Base-by-base conservation (phyloP, 2,888 invertebrate species). In the Rhamnusium bicolor region DNA sequence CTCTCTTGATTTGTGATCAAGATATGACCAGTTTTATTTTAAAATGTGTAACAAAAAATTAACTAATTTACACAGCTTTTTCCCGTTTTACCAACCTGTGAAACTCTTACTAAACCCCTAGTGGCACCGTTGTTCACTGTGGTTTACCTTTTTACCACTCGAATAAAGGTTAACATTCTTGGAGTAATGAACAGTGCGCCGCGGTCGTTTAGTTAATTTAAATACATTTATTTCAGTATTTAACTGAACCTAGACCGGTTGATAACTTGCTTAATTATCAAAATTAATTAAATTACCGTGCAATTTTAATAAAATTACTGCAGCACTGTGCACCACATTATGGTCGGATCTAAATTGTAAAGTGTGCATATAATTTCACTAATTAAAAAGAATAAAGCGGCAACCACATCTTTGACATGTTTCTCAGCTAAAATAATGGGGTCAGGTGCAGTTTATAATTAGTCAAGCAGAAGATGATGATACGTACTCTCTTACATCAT, bases 71-170 rank as follows among this genome's bases (percentile, higher is more conserved):
- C 24, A 24, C 40, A 10, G 3, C n/a, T 1, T 40, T 2, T 1
- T 14, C 40, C 40, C n/a, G 16, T 21, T 1, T 21, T 18, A 21
- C 7, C 19, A 21, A 54, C 10, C 19, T 18, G 18, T 19, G n/a
- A n/a, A n/a, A 12, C 51, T 51, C 18, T 19, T 16, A 19, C 19
- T 0, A 10, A 19, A 19, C 1, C 49, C 8, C 16, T 2, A 19
- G 24, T n/a, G n/a, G 12, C 27, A 21, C 21, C 12, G 18, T 12
- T 21, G 7, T 7, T 8, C 0, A 5, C 19, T 1, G 54, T 27
- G 54, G 54, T 54, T 54, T n/a, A 24, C 54, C 54, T 54, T 54
- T 54, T 4, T n/a, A 40, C 40, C 40, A 40, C 40, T n/a, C n/a
- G 40, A 40, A 10, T 10, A 40, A 14, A n/a, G 40, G 40, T 40